These are phyloP conservation scores for Acanthiza pusilla DNA, from an alignment of 2,797 vertebrate species.

Conservation along the genomic window DNA sequence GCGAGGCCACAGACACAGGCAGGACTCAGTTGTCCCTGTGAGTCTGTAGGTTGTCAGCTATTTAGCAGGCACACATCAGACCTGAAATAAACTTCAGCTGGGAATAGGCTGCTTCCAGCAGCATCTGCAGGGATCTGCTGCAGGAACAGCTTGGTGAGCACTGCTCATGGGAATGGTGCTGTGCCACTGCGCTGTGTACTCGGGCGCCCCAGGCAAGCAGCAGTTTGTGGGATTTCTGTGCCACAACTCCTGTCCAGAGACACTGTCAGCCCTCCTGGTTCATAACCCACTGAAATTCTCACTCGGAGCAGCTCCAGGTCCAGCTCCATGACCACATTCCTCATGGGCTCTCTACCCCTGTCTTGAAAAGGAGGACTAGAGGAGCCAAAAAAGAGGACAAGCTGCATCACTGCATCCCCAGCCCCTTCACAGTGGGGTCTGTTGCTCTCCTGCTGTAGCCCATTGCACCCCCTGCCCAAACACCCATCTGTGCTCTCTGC, in stretches of 20 bases:
- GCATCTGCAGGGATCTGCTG: slow-evolving; percentile 8
- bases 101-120: slow-evolving; percentile 22
- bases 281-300: neutral
- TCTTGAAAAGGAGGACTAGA: neutral
- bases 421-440: neutral
- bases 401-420: neutral
- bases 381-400: neutral
- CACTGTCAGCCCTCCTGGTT: neutral
- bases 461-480: neutral
- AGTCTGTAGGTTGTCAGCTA: neutral
- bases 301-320: neutral
- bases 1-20: neutral
- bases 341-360: neutral
- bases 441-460: neutral
- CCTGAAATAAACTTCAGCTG: slow-evolving; percentile 23
- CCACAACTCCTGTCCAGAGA: neutral
- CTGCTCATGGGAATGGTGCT: neutral
- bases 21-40: neutral
- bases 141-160: neutral
- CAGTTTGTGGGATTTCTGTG: neutral
- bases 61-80: slow-evolving; percentile 9
- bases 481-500: neutral
- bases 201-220: neutral
- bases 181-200: neutral
- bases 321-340: neutral